A percentile compares a stretch with the other conserved stretches of the same genome.
These are phyloP conservation scores for Pterobdella sp. DNA, from an alignment of 2,888 invertebrate genomes.

Conservation along the genomic window DNA sequence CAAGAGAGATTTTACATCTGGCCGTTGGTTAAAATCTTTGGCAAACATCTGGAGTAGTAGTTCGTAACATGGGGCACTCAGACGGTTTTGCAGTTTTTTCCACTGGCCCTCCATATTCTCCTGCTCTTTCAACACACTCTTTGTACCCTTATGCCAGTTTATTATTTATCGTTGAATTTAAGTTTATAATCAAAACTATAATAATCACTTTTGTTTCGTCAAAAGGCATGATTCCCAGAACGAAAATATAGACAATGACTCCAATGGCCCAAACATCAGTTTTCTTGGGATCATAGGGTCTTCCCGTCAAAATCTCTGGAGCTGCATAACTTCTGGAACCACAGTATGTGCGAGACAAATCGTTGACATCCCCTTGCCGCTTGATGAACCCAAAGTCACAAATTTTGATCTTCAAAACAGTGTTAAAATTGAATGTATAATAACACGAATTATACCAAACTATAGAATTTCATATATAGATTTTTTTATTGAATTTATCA, in stretches of 20 bases:
- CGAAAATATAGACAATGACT: constrained; percentile 52
- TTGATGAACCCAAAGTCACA: constrained; percentile 54
- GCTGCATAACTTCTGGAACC: constrained; percentile 54
- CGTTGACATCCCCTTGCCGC: constrained; percentile 39
- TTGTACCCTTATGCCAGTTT: constrained; percentile 40
- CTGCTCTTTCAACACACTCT: constrained; percentile 47
- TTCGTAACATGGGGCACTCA: constrained; percentile 41
- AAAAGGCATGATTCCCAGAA: constrained; percentile 54
- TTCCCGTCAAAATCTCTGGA: constrained; percentile 53
- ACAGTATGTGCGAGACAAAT: constrained; percentile 53
- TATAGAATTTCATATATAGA: too few relatives aligned
- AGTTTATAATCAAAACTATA: neutral
- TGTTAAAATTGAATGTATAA: too few relatives aligned
- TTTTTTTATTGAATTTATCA: too few relatives aligned
- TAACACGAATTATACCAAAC: too few relatives aligned
- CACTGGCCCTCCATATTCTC: constrained; percentile 44
- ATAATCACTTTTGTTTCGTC: constrained; percentile 46
- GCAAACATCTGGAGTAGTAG: constrained; percentile 44
- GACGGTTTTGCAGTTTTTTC: constrained; percentile 39
- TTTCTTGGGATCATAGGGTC: constrained; percentile 53
- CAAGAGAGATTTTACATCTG: constrained; percentile 38
- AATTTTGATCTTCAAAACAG: constrained; percentile 51
- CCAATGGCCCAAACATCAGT: constrained; percentile 54
- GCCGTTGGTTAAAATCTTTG: constrained; percentile 43
- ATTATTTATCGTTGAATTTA: neutral